These are phyloP conservation scores for Macrotus californicus DNA, from an alignment of 2,113 vertebrate genomes.

Conservation along the genomic window DNA sequence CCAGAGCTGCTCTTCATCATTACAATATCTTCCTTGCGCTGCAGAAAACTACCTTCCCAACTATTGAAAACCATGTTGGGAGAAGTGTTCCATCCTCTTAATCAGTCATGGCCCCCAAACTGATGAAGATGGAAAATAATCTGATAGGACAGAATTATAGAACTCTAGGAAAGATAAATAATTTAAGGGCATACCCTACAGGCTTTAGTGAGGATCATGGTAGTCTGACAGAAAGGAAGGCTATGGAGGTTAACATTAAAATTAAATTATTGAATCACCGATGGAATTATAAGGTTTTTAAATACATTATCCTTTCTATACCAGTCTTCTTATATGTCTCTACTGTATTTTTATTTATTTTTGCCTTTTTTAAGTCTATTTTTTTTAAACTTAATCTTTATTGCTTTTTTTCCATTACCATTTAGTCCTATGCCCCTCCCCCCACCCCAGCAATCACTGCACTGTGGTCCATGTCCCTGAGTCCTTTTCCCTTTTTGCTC, in stretches of 20 bases:
- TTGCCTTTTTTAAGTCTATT: too few relatives aligned
- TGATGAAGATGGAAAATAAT: not conserved
- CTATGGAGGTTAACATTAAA: not conserved
- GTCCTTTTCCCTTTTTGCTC: too few relatives aligned
- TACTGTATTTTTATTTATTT: not conserved
- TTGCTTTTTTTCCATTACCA: too few relatives aligned
- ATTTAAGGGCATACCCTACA: not conserved
- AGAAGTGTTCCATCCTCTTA: not conserved
- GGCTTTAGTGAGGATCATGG: not conserved
- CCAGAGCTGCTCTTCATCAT: not conserved
- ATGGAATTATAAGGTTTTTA: not conserved
- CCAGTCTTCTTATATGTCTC: not conserved
- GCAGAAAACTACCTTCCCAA: not conserved
- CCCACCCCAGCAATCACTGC: too few relatives aligned
- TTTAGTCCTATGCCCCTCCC: too few relatives aligned
- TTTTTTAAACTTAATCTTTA: too few relatives aligned
- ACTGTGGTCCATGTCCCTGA: too few relatives aligned
- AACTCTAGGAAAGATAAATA: not conserved
- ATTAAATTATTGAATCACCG: not conserved
- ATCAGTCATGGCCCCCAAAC: not conserved
- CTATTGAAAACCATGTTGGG: not conserved
- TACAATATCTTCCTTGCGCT: not conserved
- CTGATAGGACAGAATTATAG: not conserved
- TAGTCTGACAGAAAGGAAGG: not conserved
- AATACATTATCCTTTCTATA: not conserved